Evolutionary conservation across 2,888 invertebrate genomes (phyloP).

Genomic region (Thymelicus sylvestris): DNA sequence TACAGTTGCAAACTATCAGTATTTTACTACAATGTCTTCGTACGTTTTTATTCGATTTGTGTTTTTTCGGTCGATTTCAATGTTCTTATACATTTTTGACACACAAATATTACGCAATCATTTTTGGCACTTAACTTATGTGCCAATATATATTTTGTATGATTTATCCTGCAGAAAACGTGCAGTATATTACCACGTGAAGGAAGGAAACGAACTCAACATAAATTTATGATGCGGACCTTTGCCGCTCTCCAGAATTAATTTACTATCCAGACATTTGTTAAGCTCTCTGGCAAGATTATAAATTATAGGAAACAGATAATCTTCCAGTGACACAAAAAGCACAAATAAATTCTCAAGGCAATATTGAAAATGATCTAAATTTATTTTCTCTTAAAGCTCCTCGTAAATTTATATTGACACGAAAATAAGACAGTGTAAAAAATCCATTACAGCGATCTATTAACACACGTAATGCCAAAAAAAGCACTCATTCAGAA

Average conservation of each 20-base stretch:
- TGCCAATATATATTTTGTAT: not conserved
- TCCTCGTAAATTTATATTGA: constrained; percentile 27
- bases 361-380: constrained; percentile 47
- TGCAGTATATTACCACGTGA: not conserved
- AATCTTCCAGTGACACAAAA: constrained; percentile 40
- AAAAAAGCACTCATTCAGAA: too few relatives aligned
- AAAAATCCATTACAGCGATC: too few relatives aligned
- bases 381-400: constrained; percentile 26
- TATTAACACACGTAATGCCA: too few relatives aligned
- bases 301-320: constrained; percentile 34
- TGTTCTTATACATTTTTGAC: not conserved
- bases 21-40: too few relatives aligned
- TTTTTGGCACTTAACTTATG: not conserved
- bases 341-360: constrained; percentile 46
- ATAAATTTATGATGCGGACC: constrained; percentile 43
- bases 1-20: too few relatives aligned
- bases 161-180: not conserved
- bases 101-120: not conserved
- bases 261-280: constrained; percentile 22
- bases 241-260: constrained; percentile 20
- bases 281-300: constrained; percentile 13
- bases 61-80: not conserved
- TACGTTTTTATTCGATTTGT: not conserved
- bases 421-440: not conserved
- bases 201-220: constrained; percentile 9